Percentiles rank a stretch among this genome's conserved stretches.
These are phyloP conservation scores for Nowickia ferox DNA, from an alignment of 2,888 invertebrate genomes.

Conservation along the genomic window DNA sequence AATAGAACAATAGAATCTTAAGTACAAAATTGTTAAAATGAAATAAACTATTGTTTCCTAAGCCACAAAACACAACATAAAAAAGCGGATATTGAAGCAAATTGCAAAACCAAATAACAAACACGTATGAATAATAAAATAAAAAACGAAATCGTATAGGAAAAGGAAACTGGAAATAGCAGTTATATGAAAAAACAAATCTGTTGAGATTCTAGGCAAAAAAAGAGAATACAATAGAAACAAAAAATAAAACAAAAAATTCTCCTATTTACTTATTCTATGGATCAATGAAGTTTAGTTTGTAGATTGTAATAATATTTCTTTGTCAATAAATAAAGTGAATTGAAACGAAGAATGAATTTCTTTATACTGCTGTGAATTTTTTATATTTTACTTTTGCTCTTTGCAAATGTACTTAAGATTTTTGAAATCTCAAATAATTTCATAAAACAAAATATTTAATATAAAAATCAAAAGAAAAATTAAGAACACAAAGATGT, in stretches of 20 bases:
- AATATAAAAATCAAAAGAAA: background rate
- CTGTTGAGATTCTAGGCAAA: slow-evolving; percentile 10
- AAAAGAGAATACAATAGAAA: background rate
- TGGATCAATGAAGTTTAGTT: slow-evolving; percentile 65
- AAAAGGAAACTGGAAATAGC: slow-evolving; percentile 15
- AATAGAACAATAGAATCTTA: slow-evolving; percentile 50
- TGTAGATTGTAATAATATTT: slow-evolving; percentile 65
- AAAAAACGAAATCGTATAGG: slow-evolving; percentile 2
- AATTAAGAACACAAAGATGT: background rate
- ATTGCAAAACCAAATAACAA: slow-evolving; percentile 42
- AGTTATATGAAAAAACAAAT: slow-evolving; percentile 5
- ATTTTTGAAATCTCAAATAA: slow-evolving; percentile 20
- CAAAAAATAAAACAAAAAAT: slow-evolving; percentile 23
- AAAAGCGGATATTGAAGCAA: slow-evolving; percentile 66
- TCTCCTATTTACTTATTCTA: slow-evolving; percentile 57
- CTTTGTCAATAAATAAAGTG: slow-evolving; percentile 64
- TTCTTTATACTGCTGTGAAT: background rate
- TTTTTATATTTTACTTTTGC: background rate
- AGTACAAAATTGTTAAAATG: slow-evolving; percentile 45
- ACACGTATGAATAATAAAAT: slow-evolving; percentile 25
- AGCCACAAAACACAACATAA: slow-evolving; percentile 48
- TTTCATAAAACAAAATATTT: slow-evolving; percentile 1
- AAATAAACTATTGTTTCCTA: slow-evolving; percentile 53
- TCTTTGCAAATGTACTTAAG: slow-evolving; percentile 1
- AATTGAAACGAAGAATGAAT: slow-evolving; percentile 36